These are phyloP conservation scores for Echeneis naucrates DNA, from an alignment of 2,797 vertebrate species.

Conservation along the genomic window DNA sequence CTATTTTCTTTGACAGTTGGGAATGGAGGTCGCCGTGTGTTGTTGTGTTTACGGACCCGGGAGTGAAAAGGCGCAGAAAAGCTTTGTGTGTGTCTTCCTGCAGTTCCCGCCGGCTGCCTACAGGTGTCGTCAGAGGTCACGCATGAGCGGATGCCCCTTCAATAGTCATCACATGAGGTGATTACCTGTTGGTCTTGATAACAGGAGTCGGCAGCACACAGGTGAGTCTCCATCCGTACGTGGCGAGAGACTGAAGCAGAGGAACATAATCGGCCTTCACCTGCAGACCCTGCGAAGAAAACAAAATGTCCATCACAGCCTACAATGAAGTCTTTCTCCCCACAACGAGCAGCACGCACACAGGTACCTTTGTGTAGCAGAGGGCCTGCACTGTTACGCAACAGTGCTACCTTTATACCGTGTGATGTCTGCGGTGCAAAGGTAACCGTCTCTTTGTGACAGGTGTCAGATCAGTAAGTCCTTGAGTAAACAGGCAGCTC, in stretches of 20 bases:
- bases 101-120: constrained; percentile 45
- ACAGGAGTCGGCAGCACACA: constrained; percentile 96
- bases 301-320: constrained; percentile 27
- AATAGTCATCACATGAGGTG: neutral
- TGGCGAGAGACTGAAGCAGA: constrained; percentile 93
- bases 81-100: neutral
- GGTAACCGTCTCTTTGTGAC: constrained; percentile 47
- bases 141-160: neutral
- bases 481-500: constrained; percentile 51
- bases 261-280: constrained; percentile 97
- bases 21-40: neutral
- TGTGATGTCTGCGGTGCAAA: neutral
- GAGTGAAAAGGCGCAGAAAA: neutral
- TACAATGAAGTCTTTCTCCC: constrained; percentile 4
- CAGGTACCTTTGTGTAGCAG: constrained; percentile 10
- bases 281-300: constrained; percentile 87
- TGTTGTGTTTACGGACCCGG: too few species aligned
- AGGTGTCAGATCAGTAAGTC: constrained; percentile 41
- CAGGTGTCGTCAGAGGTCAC: constrained; percentile 51
- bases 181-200: constrained; percentile 94
- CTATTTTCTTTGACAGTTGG: neutral
- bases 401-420: constrained; percentile 22
- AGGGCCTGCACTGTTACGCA: constrained; percentile 20
- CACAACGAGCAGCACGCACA: neutral
- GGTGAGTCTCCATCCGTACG: constrained; percentile 95